A percentile compares a stretch with the other conserved stretches of the same genome.
Conservation (phyloP, 2,113 vertebrate genomes). For the Stigmatopora argus region DNA sequence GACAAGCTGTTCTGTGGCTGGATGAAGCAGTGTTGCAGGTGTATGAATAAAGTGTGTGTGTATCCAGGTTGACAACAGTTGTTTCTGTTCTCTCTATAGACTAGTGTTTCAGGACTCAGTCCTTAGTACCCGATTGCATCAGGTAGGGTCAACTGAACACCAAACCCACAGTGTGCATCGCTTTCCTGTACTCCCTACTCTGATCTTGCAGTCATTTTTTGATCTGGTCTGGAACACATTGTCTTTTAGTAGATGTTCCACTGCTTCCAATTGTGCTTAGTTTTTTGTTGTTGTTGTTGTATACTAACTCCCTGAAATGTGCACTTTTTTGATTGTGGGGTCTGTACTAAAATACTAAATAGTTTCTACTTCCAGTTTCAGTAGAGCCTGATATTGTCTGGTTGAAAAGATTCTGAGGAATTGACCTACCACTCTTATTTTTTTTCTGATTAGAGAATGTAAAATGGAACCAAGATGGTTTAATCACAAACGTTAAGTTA, state of each 20-base stretch:
- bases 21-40: slow-evolving; percentile 34
- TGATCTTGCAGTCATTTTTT: slow-evolving; percentile 53
- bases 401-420: slow-evolving; percentile 14
- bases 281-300: slow-evolving; percentile 40
- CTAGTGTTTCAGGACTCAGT: slow-evolving; percentile 76
- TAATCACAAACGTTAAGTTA: neutral
- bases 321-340: slow-evolving; percentile 33
- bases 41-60: slow-evolving; percentile 28
- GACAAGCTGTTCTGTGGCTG: slow-evolving; percentile 51
- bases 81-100: slow-evolving; percentile 76
- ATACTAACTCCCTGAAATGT: slow-evolving; percentile 74
- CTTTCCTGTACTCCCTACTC: slow-evolving; percentile 49
- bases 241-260: slow-evolving; percentile 41
- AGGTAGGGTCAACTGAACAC: slow-evolving; percentile 67
- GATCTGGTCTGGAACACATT: slow-evolving; percentile 54
- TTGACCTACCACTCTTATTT: slow-evolving; percentile 1
- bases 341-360: slow-evolving; percentile 51
- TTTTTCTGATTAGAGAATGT: neutral
- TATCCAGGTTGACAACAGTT: slow-evolving; percentile 68
- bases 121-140: slow-evolving; percentile 72
- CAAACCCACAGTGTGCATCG: slow-evolving; percentile 63
- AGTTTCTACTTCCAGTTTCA: slow-evolving; percentile 7
- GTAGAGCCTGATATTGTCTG: slow-evolving; percentile 43
- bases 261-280: slow-evolving; percentile 35
- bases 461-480: neutral